A percentile compares a stretch with the other conserved stretches of the same genome.
Conservation (phyloP, 2,113 vertebrate species). For the Prolemur simus region DNA sequence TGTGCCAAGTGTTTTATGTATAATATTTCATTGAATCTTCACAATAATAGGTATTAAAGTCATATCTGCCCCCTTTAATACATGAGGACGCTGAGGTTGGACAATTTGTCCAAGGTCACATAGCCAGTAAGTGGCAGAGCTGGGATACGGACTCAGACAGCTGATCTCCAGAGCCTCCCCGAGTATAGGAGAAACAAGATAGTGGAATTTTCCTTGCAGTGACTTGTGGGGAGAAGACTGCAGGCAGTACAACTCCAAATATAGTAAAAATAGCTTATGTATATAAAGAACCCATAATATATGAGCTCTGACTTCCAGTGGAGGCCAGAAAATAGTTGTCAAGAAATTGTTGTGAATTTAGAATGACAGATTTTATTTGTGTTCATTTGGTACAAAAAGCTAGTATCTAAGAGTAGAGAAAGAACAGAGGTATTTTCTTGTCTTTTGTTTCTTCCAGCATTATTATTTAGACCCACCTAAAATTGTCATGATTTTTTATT, state of each 20-base stretch:
- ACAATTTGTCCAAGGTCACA: not conserved
- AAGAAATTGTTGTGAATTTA: constrained; percentile 1
- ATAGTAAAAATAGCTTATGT: not conserved
- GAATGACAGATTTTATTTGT: constrained; percentile 42
- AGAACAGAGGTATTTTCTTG: not conserved
- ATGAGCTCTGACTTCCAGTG: constrained; percentile 14
- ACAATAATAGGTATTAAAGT: not conserved
- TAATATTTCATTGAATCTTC: not conserved
- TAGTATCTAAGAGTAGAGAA: not conserved
- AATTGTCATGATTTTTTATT: not conserved
- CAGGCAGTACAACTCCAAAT: not conserved
- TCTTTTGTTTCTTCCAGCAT: not conserved
- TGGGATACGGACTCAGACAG: not conserved
- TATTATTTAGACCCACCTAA: not conserved
- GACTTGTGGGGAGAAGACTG: not conserved
- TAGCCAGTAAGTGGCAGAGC: not conserved
- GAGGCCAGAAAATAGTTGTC: not conserved
- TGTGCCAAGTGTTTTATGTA: not conserved
- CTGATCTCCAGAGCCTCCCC: not conserved
- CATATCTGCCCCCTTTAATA: not conserved
- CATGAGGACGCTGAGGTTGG: not conserved
- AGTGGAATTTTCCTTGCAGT: constrained; percentile 1
- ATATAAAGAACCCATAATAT: not conserved
- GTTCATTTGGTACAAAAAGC: not conserved
- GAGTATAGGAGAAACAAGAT: not conserved